Conservation (phyloP, 2,113 vertebrate genomes). For the Telmatochromis brachygnathus region DNA sequence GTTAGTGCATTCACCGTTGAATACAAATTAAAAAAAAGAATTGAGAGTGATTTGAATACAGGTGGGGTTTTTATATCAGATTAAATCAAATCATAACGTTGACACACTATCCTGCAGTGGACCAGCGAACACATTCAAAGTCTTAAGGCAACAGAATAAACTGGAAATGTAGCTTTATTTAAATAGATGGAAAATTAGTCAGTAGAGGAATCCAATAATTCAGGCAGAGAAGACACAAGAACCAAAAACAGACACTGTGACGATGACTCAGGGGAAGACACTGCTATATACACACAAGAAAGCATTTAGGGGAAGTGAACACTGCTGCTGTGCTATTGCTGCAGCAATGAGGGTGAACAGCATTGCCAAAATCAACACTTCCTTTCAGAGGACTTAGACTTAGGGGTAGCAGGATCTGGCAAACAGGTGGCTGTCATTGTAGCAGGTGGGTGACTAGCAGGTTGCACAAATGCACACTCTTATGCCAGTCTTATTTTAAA, state of each 20-base stretch:
- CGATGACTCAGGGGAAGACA: not conserved
- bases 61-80: not conserved
- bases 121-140: not conserved
- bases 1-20: not conserved
- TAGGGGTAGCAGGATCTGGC: not conserved
- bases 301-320: not conserved
- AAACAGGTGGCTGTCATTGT: not conserved
- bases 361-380: not conserved
- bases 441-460: not conserved
- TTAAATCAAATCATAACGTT: not conserved
- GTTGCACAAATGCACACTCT: not conserved
- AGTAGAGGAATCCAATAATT: not conserved
- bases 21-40: not conserved
- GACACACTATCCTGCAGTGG: not conserved
- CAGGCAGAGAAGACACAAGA: not conserved
- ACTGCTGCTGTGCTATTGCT: not conserved
- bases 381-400: not conserved
- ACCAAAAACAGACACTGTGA: not conserved
- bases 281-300: not conserved
- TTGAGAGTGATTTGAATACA: not conserved
- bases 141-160: not conserved
- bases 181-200: not conserved
- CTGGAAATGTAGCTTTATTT: not conserved
- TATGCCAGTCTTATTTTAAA: not conserved
- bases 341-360: not conserved